Evolutionary conservation across 2,113 vertebrate species (phyloP), one percentile per base, ranked within the genome.

Genomic region (Gallinago jamesoni): DNA sequence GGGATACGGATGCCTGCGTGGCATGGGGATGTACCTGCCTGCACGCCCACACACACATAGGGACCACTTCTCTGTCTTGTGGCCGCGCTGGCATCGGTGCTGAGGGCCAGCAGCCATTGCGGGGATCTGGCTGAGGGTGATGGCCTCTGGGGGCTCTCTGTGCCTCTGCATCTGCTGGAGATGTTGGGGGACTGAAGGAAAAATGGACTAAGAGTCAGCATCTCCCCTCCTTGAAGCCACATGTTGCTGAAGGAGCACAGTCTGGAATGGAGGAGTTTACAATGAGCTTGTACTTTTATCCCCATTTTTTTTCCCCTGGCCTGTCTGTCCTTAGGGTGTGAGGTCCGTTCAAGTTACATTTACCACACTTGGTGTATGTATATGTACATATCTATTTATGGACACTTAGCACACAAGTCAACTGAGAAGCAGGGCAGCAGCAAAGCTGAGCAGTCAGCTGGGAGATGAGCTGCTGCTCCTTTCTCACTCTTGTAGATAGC

Each of bases 331-430:
- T 18, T 43, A 19, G 59, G 4, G 13, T 7, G 24, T 18, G 27
- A 55, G 27, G 33, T 52, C 45, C 70, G 69, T 28, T 15, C 25
- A 35, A 31, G 37, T 6, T 21, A 10, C 12, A 0, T 39, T 66
- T 62, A 18, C 17, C 1, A 3, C 20, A 5, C 24, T 82, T 25
- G 7, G 3, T 7, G 6, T 35, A 3, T 6, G 3, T 14, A 5
- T 33, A 4, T 5, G 31, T 21, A 33, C 55, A 21, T 57, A 9
- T 22, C 57, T 14, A 7, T 15, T 14, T 33, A 7, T 6, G 20
- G 33, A 52, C 6, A 1, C 20, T 52, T 45, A 4, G 37, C 28
- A 23, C 31, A 16, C 16, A 37, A 33, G 15, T 28, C n/a, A 47
- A 14, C 12, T 63, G n/a, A 45, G 39, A 23, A 66, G 39, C 27